Conservation (phyloP, 2,113 vertebrate species). For the Galbula dea region DNA sequence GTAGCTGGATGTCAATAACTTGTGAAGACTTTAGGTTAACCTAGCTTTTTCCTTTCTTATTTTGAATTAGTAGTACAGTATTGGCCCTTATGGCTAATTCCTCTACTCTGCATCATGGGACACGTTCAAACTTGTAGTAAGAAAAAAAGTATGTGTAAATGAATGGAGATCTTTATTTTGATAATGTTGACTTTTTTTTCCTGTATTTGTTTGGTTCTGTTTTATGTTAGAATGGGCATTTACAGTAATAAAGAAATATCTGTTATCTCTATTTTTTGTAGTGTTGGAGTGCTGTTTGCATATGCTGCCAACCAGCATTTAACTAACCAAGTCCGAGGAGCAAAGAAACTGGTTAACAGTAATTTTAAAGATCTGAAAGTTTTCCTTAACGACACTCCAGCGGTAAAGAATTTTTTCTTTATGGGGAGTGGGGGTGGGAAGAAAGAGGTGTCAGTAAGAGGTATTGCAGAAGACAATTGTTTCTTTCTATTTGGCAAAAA, state of each 20-base stretch:
- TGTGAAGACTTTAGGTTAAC: background rate
- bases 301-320: conserved; percentile 90
- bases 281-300: conserved; percentile 85
- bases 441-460: background rate
- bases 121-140: background rate
- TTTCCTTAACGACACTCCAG: conserved; percentile 81
- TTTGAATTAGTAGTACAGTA: background rate
- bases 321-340: conserved; percentile 81
- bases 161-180: background rate
- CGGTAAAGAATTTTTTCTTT: conserved; percentile 71
- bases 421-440: background rate
- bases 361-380: conserved; percentile 89
- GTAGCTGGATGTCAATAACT: background rate
- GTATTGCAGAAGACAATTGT: background rate
- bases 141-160: background rate
- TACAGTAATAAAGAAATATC: background rate
- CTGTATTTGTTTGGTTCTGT: background rate
- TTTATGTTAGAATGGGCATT: background rate
- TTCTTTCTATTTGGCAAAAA: background rate
- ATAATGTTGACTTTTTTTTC: background rate
- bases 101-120: background rate
- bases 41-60: rapidly evolving
- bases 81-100: background rate
- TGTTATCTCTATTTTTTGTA: conserved; percentile 51
- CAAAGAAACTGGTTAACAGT: conserved; percentile 82